Evolutionary conservation across 2,113 vertebrate species (phyloP), one percentile per base, ranked within the genome.

Genomic region (Hucho hucho): DNA sequence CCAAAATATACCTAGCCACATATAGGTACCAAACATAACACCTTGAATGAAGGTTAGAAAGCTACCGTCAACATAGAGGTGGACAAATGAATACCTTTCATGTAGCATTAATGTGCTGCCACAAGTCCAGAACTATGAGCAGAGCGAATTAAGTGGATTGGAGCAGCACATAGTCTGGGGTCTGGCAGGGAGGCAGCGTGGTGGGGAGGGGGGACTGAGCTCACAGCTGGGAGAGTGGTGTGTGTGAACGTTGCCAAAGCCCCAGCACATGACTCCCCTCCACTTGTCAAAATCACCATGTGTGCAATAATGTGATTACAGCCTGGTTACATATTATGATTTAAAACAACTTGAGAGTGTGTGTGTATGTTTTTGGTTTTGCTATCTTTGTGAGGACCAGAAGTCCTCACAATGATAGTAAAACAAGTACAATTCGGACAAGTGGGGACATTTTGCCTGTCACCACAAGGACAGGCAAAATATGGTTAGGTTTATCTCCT

Each of bases 281-380:
- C 88, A 90, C 91, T 92, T 96, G 95, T 92, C 95, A 88, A 96
- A 96, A 95, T 95, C 95, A 95, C 95, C 95, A 96, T 96, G 95
- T 96, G 96, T 93, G 93, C 95, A 95, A 96, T 96, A 96, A 96
- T 96, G 95, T 96, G 95, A 96, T 96, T 96, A 96, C 94, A 95
- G 96, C 95, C 95, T 96, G 95, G 96, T 95, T 96, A 96, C 95
- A 43, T 97, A 95, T 97, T 96, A 97, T 96, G 95, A 97, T 97
- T 97, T 96, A 96, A 96, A 96, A 96, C 95, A 96, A 96, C 94
- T 68, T 70, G 74, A 92, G 93, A 95, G 93, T 94, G 90, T 85
- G 90, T 92, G 86, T 89, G 72, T 91, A 64, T 66, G 46, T 25
- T 43, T 43, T 43, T 43, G 9, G 9, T 43, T 43, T 43, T 43